A percentile compares a stretch with the other conserved stretches of the same genome.
Conservation (phyloP, 2,888 invertebrate genomes). For the Ceramica pisi region DNA sequence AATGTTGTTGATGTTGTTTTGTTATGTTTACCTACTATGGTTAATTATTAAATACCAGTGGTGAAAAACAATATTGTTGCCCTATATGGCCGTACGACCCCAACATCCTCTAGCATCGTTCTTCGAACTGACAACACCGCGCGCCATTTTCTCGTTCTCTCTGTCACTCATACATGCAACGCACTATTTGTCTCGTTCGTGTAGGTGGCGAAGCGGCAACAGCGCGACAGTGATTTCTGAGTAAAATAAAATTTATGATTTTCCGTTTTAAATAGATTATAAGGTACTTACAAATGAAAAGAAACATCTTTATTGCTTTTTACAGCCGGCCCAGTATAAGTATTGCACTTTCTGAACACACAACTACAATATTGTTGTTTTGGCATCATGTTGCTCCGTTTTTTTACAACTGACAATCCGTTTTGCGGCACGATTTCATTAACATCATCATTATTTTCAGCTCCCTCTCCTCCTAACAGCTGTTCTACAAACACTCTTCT, state of each 20-base stretch:
- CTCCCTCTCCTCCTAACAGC: no score
- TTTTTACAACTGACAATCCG: no score
- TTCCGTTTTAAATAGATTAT: not conserved
- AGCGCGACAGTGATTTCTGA: not conserved
- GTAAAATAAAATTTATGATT: not conserved
- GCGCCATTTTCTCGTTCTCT: not conserved
- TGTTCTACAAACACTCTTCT: no score
- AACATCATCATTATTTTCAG: no score
- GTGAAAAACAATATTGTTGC: not conserved
- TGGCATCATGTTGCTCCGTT: no score
- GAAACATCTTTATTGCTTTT: no score
- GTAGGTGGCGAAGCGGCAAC: not conserved
- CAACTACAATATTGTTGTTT: no score
- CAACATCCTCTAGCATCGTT: not conserved
- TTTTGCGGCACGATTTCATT: no score
- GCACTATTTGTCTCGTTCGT: not conserved
- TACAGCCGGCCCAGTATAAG: no score
- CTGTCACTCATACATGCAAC: not conserved
- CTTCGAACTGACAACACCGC: not conserved
- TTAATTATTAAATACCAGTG: not conserved
- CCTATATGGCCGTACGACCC: not conserved
- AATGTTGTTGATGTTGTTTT: not conserved
- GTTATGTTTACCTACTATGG: not conserved
- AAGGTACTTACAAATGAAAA: no score
- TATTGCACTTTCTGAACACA: no score